Conservation (phyloP, 2,888 invertebrate genomes). For the Pyrrhia umbra region DNA sequence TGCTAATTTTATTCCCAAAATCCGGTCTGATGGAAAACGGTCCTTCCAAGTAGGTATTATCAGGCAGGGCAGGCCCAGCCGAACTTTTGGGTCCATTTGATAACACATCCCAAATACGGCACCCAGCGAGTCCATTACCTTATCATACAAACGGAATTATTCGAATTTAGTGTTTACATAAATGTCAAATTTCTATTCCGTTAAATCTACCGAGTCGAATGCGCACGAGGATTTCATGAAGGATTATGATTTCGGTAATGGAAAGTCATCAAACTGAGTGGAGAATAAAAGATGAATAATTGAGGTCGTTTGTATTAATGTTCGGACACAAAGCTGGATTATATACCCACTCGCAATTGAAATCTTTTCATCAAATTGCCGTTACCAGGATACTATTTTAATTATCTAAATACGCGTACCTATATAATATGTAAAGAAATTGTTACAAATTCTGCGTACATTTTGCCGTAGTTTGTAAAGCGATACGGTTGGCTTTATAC, state of each 20-base stretch:
- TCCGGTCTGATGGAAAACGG: slow-evolving; percentile 84
- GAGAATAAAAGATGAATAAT: slow-evolving; percentile 68
- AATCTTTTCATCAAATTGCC: slow-evolving; percentile 42
- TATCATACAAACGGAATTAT: slow-evolving; percentile 75
- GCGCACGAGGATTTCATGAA: slow-evolving; percentile 50
- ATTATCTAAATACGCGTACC: slow-evolving; percentile 40
- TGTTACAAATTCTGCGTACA: slow-evolving; percentile 29
- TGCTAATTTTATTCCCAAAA: slow-evolving; percentile 87
- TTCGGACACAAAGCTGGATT: slow-evolving; percentile 50
- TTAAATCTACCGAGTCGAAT: slow-evolving; percentile 28
- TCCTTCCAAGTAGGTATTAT: slow-evolving; percentile 78
- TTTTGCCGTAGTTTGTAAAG: slow-evolving; percentile 57
- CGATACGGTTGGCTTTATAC: slow-evolving; percentile 48
- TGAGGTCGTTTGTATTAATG: slow-evolving; percentile 68
- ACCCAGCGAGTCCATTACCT: slow-evolving; percentile 74
- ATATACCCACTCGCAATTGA: slow-evolving; percentile 35
- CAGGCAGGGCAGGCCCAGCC: slow-evolving; percentile 70
- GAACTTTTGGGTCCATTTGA: slow-evolving; percentile 87
- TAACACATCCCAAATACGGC: slow-evolving; percentile 77
- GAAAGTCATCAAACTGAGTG: slow-evolving; percentile 74
- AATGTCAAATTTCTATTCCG: slow-evolving; percentile 46
- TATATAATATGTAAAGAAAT: slow-evolving; percentile 16
- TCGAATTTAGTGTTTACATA: slow-evolving; percentile 59
- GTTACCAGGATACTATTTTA: slow-evolving; percentile 37
- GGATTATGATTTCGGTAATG: slow-evolving; percentile 61